Conservation (phyloP, 2,888 invertebrate genomes). For the Drosophila neutralis region DNA sequence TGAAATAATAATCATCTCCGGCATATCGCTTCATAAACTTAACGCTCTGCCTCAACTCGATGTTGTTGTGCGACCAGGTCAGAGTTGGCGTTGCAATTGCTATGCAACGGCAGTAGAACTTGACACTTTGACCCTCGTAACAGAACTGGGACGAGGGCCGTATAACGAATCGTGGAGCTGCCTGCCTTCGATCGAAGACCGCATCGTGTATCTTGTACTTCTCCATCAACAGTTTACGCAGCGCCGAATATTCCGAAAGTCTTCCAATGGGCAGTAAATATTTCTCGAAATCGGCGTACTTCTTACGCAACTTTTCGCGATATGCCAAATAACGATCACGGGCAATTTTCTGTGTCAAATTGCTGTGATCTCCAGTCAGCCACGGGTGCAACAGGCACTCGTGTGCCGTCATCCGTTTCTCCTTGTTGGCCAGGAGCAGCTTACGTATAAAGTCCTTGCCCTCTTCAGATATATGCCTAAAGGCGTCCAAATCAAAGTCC, state of each 20-base stretch:
- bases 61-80: conserved; percentile 97
- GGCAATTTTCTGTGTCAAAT: conserved; percentile 91
- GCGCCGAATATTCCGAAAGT: conserved; percentile 97
- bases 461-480: conserved; percentile 96
- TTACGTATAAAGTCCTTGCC: conserved; percentile 99
- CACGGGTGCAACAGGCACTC: conserved; percentile 98
- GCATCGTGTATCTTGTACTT: conserved; percentile 98
- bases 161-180: conserved; percentile 98
- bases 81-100: conserved; percentile 97
- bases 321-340: conserved; percentile 93
- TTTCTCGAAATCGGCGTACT: conserved; percentile 92
- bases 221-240: conserved; percentile 97
- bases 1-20: conserved; percentile 98
- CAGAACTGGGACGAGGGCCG: conserved; percentile 97
- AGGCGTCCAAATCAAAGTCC: conserved; percentile 99
- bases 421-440: conserved; percentile 95
- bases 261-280: conserved; percentile 97
- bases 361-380: conserved; percentile 94
- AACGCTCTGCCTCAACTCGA: conserved; percentile 97
- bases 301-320: conserved; percentile 93
- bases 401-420: conserved; percentile 99
- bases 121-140: conserved; percentile 98
- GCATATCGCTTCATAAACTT: conserved; percentile 99
- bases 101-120: conserved; percentile 98
- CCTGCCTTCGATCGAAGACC: conserved; percentile 98